Evolutionary conservation across 2,113 vertebrate species (phyloP).

Genomic region (Polypterus bichir): DNA sequence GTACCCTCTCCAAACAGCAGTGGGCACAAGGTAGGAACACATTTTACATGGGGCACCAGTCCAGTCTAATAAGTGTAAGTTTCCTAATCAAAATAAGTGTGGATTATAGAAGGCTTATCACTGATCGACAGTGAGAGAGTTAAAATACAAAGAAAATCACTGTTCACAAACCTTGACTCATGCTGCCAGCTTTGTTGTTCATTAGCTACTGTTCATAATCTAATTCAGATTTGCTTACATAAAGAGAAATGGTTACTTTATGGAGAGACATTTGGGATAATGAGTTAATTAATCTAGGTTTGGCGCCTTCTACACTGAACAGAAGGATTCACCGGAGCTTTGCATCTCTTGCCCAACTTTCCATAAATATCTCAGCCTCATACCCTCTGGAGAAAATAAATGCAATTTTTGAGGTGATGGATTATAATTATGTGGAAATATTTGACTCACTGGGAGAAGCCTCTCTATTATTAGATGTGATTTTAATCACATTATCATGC

Average conservation of each 20-base stretch:
- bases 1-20: no score
- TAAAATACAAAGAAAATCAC: no score
- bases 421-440: constrained; percentile 5
- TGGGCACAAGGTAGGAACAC: no score
- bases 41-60: no score
- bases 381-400: not conserved
- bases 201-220: not conserved
- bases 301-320: not conserved
- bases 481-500: constrained; percentile 11
- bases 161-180: no score
- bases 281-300: constrained; percentile 4
- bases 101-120: no score
- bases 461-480: constrained; percentile 8
- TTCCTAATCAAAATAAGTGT: no score
- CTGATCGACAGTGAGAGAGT: no score
- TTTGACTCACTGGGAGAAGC: not conserved
- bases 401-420: constrained; percentile 7
- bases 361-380: constrained; percentile 1
- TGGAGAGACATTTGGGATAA: constrained; percentile 2
- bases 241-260: not conserved
- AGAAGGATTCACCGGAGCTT: not conserved
- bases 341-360: constrained; percentile 3
- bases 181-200: not conserved
- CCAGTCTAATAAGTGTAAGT: no score
- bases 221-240: constrained; percentile 2